These are phyloP conservation scores for Melanostigma gelatinosum DNA, from an alignment of 2,113 vertebrate species.

Conservation along the genomic window DNA sequence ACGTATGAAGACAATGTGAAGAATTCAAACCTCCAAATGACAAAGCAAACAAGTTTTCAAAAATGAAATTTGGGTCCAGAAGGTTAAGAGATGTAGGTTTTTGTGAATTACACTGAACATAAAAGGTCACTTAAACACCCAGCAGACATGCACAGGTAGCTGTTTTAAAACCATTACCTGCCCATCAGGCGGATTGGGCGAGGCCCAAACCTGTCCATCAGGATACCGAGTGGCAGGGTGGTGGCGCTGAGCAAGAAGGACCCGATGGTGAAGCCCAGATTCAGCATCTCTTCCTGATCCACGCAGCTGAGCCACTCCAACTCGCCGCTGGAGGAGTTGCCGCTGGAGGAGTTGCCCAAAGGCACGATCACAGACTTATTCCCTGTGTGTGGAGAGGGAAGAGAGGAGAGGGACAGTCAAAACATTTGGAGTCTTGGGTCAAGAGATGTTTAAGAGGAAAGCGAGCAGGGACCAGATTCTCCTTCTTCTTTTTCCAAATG, in stretches of 20 bases:
- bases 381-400: conserved; percentile 34
- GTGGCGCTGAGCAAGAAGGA: conserved; percentile 91
- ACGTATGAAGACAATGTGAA: not conserved
- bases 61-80: not conserved
- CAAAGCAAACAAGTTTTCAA: not conserved
- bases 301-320: conserved; percentile 79
- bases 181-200: conserved; percentile 88
- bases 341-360: conserved; percentile 31
- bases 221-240: conserved; percentile 89
- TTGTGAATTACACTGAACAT: not conserved
- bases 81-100: not conserved
- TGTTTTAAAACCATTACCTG: conserved; percentile 79
- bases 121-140: not conserved
- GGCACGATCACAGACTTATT: conserved; percentile 54
- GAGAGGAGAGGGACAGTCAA: not conserved
- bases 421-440: not conserved
- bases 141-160: not conserved
- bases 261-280: conserved; percentile 91
- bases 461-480: not conserved
- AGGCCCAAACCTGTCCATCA: conserved; percentile 92
- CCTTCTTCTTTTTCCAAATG: not conserved
- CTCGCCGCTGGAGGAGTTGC: not conserved
- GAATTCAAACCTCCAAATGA: not conserved
- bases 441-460: not conserved
- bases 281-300: conserved; percentile 91